phyloP scores from a whole-genome alignment of 2,888 invertebrate genomes.

The Acronicta alni region DNA sequence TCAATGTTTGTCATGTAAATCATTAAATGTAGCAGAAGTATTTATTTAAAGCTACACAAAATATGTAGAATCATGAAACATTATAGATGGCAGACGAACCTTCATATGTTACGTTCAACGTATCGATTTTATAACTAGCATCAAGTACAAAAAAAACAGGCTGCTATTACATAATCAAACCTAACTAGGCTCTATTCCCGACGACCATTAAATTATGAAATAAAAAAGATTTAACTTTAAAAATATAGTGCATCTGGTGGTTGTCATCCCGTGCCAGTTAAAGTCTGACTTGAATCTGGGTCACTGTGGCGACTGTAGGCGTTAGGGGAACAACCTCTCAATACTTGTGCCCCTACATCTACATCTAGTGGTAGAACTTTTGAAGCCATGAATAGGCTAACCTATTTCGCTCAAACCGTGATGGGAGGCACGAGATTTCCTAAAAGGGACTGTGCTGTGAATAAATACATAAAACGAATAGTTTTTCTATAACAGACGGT shows the following conservation, averaged over 20 bases:
- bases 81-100: too few species aligned
- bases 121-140: too few species aligned
- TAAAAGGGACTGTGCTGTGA: too few species aligned
- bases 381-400: conserved; percentile 39
- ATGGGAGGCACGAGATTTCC: too few species aligned
- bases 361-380: conserved; percentile 41
- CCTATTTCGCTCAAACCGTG: conserved; percentile 25
- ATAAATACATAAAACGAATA: too few species aligned
- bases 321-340: conserved; percentile 49
- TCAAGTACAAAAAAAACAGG: not conserved
- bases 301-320: conserved; percentile 48
- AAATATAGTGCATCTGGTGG: conserved; percentile 48
- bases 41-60: too few species aligned
- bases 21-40: too few species aligned
- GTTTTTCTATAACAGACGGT: too few species aligned
- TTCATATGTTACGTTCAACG: too few species aligned
- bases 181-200: not conserved
- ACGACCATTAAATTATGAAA: not conserved
- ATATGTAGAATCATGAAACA: too few species aligned
- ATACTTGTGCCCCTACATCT: conserved; percentile 29
- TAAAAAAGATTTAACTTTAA: conserved; percentile 11
- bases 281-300: conserved; percentile 40
- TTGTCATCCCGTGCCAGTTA: conserved; percentile 46
- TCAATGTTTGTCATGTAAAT: too few species aligned
- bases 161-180: not conserved